These are phyloP conservation scores for Leptodactylus fallax DNA, from an alignment of 2,797 vertebrate species.

Conservation along the genomic window DNA sequence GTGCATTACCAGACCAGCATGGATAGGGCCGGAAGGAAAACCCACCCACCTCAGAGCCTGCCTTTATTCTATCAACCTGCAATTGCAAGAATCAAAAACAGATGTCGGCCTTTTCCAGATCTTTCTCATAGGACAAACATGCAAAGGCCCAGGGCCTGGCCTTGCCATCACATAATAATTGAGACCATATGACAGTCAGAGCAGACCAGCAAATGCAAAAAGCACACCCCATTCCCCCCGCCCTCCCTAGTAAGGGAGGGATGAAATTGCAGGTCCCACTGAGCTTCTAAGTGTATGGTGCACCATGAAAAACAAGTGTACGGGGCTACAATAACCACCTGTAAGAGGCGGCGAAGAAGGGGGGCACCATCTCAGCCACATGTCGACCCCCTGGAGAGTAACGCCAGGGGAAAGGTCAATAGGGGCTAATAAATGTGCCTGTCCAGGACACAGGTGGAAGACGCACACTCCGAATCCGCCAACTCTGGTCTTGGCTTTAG, in stretches of 20 bases:
- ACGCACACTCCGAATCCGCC: slow-evolving; percentile 48
- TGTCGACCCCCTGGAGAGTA: slow-evolving; percentile 62
- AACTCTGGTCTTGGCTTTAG: too few relatives aligned
- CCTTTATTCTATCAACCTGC: slow-evolving; percentile 94
- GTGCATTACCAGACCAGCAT: slow-evolving; percentile 74
- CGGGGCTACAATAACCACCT: slow-evolving; percentile 75
- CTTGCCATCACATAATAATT: slow-evolving; percentile 88
- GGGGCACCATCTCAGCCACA: slow-evolving; percentile 60
- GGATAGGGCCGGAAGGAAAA: slow-evolving; percentile 89
- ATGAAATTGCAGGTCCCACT: slow-evolving; percentile 79
- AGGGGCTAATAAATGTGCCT: slow-evolving; percentile 67
- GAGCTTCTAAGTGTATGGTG: slow-evolving; percentile 87
- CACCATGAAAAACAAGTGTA: slow-evolving; percentile 91
- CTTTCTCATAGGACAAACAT: slow-evolving; percentile 84
- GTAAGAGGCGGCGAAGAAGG: slow-evolving; percentile 71
- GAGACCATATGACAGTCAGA: slow-evolving; percentile 86
- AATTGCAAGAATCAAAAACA: slow-evolving; percentile 90
- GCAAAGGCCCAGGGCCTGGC: slow-evolving; percentile 80
- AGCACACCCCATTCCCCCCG: slow-evolving; percentile 51
- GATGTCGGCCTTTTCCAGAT: slow-evolving; percentile 84
- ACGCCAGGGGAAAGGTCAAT: slow-evolving; percentile 68
- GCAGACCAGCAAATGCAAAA: slow-evolving; percentile 69
- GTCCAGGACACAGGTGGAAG: slow-evolving; percentile 69
- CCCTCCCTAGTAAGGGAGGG: slow-evolving; percentile 75
- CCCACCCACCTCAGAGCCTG: slow-evolving; percentile 86